A percentile compares a stretch with the other conserved stretches of the same genome.
phyloP scores from a whole-genome alignment of 2,888 invertebrate species.

The Heliconius sara region DNA sequence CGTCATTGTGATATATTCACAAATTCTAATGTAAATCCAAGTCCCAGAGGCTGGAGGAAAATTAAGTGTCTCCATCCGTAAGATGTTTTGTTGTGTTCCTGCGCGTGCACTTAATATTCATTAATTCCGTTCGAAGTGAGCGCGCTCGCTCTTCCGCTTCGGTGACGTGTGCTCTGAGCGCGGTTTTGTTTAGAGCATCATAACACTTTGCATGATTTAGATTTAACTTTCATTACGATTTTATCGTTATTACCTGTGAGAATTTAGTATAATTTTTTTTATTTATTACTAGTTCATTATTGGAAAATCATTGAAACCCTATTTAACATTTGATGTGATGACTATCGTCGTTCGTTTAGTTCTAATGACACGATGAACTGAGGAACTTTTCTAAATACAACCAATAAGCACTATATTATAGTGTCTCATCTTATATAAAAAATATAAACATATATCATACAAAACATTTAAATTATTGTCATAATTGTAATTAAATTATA shows the following conservation, averaged over 20 bases:
- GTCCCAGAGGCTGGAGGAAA: constrained; percentile 51
- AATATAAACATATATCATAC: too few relatives aligned
- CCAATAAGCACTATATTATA: too few relatives aligned
- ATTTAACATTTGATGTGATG: too few relatives aligned
- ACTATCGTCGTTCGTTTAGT: too few relatives aligned
- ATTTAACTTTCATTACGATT: background rate
- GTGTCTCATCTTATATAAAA: too few relatives aligned
- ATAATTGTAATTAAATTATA: background rate
- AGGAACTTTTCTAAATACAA: too few relatives aligned
- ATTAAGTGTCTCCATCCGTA: constrained; percentile 59
- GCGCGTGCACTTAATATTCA: constrained; percentile 76
- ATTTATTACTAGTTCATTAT: too few relatives aligned
- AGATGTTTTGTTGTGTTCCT: constrained; percentile 56
- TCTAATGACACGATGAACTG: too few relatives aligned
- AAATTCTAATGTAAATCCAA: constrained; percentile 45
- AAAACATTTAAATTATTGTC: background rate
- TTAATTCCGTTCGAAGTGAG: constrained; percentile 67
- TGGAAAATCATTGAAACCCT: too few relatives aligned
- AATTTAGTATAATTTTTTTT: background rate
- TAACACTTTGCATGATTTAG: constrained; percentile 40
- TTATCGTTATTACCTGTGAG: background rate
- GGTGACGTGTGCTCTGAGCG: constrained; percentile 58
- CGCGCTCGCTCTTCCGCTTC: constrained; percentile 65
- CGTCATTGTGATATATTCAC: constrained; percentile 45
- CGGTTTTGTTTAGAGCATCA: constrained; percentile 55